Evolutionary conservation across 1,140 invertebrate genomes (phyloP), one percentile per base, ranked within the genome.

Genomic region (Propsilocerus akamusi): DNA sequence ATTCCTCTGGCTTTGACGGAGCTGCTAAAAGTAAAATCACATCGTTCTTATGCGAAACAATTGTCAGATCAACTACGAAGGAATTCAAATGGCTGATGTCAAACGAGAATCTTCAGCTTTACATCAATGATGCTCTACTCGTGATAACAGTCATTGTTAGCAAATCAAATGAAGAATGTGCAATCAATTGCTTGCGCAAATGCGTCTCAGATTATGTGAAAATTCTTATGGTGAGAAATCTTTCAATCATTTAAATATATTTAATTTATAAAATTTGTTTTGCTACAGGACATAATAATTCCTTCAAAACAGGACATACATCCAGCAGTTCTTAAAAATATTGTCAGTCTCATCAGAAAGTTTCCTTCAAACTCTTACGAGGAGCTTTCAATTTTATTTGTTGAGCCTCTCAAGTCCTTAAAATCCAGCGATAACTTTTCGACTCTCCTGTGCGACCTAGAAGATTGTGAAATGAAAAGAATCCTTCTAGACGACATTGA

Each of bases 41-140:
- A 2, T 25, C 25, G 14, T 48, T 46, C 24, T 17, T 51, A 10
- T 30, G 20, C 12, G 26, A 57, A 52, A 50, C 49, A 17, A 54
- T 52, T 25, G 52, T 57, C 5, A 49, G 54, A 25, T 57, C 54
- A 26, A 57, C 56, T 8, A 51, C 41, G 24, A 55, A 54, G 25
- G 56, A 57, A 46, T 52, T 47, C 1, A 48, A 51, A 37, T 53
- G 50, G 53, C 25, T 57, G n/a, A 53, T 53, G 25, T 48, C 49
- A 8, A 55, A 50, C 48, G 51, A 53, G 12, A 46, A 46, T n/a
- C 41, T 55, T 26, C 22, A 51, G 5, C 51, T 51, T 0, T 49
- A 55, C 17, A 51, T 55, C 7, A 48, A 51, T 12, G 51, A 57
- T 50, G 47, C 51, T 17, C 51, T 55, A 25, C 28, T 53, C 5